Evolutionary conservation across 2,888 invertebrate genomes (phyloP).

Genomic region (Caenorhabditis becei): DNA sequence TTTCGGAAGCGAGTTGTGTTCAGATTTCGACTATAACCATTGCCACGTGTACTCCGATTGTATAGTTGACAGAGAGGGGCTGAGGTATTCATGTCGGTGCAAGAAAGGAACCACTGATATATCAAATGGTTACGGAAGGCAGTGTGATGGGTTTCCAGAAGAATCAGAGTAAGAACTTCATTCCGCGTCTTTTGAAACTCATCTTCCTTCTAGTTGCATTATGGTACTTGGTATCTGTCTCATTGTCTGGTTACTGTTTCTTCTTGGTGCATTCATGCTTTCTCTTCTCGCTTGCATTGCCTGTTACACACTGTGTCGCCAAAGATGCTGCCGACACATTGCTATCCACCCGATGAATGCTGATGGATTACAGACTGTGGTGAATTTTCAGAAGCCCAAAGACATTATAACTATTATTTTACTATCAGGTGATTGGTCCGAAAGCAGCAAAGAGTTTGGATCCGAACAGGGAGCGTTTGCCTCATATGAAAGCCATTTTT

Average conservation of each 20-base stretch:
- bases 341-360: constrained; percentile 44
- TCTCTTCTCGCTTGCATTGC: constrained; percentile 46
- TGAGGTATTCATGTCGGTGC: constrained; percentile 60
- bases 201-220: constrained; percentile 72
- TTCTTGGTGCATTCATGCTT: constrained; percentile 71
- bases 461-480: constrained; percentile 28
- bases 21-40: constrained; percentile 41
- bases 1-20: constrained; percentile 46
- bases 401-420: neutral
- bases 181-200: neutral
- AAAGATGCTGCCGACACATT: constrained; percentile 45
- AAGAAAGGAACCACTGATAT: constrained; percentile 70
- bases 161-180: constrained; percentile 59
- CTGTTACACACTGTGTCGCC: constrained; percentile 48
- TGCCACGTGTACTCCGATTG: constrained; percentile 65
- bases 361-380: constrained; percentile 57
- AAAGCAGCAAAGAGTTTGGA: constrained; percentile 43
- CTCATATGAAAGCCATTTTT: constrained; percentile 63
- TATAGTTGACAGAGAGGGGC: constrained; percentile 29
- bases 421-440: constrained; percentile 29
- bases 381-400: too few species aligned
- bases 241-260: constrained; percentile 75
- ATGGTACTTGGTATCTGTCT: constrained; percentile 76
- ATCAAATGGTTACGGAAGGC: constrained; percentile 65
- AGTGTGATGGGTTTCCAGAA: constrained; percentile 70